Conservation (phyloP, 2,797 vertebrate genomes). For the Rallus crepitans region DNA sequence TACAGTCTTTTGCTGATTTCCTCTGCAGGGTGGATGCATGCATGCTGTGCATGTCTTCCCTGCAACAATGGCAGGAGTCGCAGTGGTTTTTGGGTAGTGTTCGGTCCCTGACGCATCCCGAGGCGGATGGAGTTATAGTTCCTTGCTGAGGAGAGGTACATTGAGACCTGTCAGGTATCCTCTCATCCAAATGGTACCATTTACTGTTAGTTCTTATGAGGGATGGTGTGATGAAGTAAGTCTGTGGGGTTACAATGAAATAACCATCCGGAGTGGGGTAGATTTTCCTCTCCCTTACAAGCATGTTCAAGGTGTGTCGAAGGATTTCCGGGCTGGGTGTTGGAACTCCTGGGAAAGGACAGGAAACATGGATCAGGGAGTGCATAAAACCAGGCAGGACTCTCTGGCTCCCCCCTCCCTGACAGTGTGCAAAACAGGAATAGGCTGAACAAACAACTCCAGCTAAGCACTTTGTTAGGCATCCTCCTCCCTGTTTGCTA, state of each 20-base stretch:
- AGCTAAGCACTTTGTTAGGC: neutral
- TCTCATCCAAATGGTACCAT: slow-evolving; percentile 98
- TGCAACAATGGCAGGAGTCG: slow-evolving; percentile 93
- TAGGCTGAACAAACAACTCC: slow-evolving; percentile 37
- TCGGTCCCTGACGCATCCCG: slow-evolving; percentile 91
- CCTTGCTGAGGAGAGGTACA: slow-evolving; percentile 96
- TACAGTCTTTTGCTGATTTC: slow-evolving; percentile 91
- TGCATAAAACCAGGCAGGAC: neutral
- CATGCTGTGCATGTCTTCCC: slow-evolving; percentile 90
- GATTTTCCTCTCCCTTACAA: slow-evolving; percentile 97
- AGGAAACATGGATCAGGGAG: slow-evolving; percentile 48
- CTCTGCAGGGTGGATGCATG: slow-evolving; percentile 94
- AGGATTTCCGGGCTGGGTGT: slow-evolving; percentile 97
- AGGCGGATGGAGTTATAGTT: slow-evolving; percentile 93
- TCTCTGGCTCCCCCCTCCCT: neutral
- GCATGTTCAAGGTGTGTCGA: slow-evolving; percentile 94
- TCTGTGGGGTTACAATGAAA: slow-evolving; percentile 98
- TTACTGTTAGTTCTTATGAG: slow-evolving; percentile 98
- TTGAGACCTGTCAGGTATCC: slow-evolving; percentile 91
- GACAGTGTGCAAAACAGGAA: neutral
- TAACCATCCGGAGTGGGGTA: slow-evolving; percentile 97
- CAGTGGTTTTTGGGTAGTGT: slow-evolving; percentile 93
- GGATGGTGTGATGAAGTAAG: slow-evolving; percentile 98
- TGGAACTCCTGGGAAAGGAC: slow-evolving; percentile 88
- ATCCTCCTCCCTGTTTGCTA: neutral